Evolutionary conservation across 2,888 invertebrate genomes (phyloP).

Genomic region (Chloroclystis v-ata): DNA sequence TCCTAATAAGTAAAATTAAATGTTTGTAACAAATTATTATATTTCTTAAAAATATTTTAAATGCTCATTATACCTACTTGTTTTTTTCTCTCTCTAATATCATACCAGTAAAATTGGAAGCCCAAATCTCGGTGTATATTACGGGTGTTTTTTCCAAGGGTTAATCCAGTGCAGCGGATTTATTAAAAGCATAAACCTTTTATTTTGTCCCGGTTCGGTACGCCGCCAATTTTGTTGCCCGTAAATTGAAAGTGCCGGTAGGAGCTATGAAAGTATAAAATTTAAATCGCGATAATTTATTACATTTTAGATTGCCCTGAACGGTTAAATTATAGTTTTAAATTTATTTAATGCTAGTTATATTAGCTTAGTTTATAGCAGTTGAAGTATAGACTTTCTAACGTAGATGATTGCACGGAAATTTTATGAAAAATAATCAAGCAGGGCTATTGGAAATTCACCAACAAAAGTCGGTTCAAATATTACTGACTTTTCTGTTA

Average conservation of each 20-base stretch:
- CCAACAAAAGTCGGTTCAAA: no score
- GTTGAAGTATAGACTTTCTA: no score
- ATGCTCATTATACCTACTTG: no score
- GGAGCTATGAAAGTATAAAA: conserved; percentile 34
- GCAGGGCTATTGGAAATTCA: no score
- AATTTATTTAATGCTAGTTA: not conserved
- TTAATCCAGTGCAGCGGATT: conserved; percentile 22
- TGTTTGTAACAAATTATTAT: no score
- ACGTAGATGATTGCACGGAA: no score
- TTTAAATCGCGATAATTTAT: conserved; percentile 40
- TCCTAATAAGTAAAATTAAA: no score
- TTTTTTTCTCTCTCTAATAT: no score
- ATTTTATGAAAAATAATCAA: no score
- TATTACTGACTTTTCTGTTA: no score
- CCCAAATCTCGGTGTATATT: not conserved
- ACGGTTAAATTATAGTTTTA: not conserved
- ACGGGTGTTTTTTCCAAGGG: conserved; percentile 10
- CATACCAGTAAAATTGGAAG: not conserved
- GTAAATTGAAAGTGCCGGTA: conserved; percentile 37
- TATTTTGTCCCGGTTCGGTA: conserved; percentile 37
- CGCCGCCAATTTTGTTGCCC: conserved; percentile 39
- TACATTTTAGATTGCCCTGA: conserved; percentile 26
- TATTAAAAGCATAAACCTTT: conserved; percentile 35
- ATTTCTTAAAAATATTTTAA: no score
- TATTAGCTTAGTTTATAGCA: no score